Conservation (phyloP, 92 coral and sea anemone species). For the Chrysogorgia sp. region DNA sequence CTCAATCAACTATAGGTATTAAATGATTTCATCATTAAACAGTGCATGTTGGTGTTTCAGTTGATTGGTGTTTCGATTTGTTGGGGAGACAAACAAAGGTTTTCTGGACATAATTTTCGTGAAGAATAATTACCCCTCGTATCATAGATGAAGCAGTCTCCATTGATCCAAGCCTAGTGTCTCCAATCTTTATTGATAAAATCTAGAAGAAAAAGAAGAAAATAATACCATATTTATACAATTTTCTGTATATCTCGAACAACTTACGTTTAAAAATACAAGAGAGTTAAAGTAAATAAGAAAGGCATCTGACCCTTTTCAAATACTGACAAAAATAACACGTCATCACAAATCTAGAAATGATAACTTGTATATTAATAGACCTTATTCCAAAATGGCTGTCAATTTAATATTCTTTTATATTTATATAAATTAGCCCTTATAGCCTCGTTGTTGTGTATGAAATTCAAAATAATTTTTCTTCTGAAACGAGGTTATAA, state of each 20-base stretch:
- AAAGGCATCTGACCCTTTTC: neutral
- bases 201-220: constrained; percentile 51
- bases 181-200: constrained; percentile 92
- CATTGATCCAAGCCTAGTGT: constrained; percentile 90
- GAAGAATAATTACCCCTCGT: constrained; percentile 71
- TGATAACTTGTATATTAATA: too few species aligned
- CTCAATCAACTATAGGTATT: constrained; percentile 74
- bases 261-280: neutral
- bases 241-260: neutral
- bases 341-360: too few species aligned
- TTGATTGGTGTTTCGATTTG: too few species aligned
- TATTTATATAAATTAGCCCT: too few species aligned
- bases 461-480: too few species aligned
- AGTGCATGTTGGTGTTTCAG: too few species aligned
- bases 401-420: too few species aligned
- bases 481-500: too few species aligned
- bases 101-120: neutral
- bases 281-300: neutral
- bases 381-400: too few species aligned
- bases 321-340: too few species aligned
- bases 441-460: too few species aligned
- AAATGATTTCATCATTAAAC: neutral
- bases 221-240: neutral
- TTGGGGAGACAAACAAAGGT: neutral
- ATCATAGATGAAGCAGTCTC: constrained; percentile 94